phyloP scores from a whole-genome alignment of 2,113 vertebrate genomes.

The Scatophagus argus region DNA sequence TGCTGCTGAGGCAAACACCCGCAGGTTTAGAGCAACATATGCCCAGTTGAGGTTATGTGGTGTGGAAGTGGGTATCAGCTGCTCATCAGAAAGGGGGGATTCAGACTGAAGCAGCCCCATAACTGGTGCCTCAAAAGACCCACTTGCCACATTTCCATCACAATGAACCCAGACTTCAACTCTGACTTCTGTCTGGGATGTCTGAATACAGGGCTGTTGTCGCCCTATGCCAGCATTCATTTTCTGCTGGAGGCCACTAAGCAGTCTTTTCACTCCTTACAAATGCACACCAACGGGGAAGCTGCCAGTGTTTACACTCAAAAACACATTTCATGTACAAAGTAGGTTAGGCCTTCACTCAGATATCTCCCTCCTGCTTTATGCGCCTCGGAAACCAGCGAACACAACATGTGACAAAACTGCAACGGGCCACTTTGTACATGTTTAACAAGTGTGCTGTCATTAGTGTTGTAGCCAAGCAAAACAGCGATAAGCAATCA shows the following conservation, averaged over 20 bases:
- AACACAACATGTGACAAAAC: conserved; percentile 18
- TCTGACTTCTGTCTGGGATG: conserved; percentile 83
- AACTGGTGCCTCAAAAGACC: conserved; percentile 77
- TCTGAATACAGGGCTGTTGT: conserved; percentile 76
- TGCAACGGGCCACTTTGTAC: conserved; percentile 41
- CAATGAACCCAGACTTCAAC: conserved; percentile 85
- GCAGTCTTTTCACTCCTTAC: conserved; percentile 69
- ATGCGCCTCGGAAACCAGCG: not conserved
- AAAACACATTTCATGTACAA: conserved; percentile 69
- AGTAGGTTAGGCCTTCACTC: conserved; percentile 56
- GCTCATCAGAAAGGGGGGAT: conserved; percentile 61
- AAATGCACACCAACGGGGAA: conserved; percentile 51
- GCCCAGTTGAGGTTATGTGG: conserved; percentile 18
- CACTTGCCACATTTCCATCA: conserved; percentile 84
- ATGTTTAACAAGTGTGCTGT: conserved; percentile 24
- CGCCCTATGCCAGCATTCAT: conserved; percentile 71
- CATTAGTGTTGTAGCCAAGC: not conserved
- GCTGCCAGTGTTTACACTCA: conserved; percentile 73
- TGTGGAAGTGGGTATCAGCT: conserved; percentile 68
- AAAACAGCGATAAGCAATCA: conserved; percentile 35
- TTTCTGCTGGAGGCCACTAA: conserved; percentile 71
- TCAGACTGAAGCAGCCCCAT: conserved; percentile 62
- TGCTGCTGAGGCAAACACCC: not conserved
- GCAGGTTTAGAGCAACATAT: conserved; percentile 6
- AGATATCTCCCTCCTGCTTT: conserved; percentile 2